Evolutionary conservation across 2,888 invertebrate genomes (phyloP).

Genomic region (Loripinus fragilis): DNA sequence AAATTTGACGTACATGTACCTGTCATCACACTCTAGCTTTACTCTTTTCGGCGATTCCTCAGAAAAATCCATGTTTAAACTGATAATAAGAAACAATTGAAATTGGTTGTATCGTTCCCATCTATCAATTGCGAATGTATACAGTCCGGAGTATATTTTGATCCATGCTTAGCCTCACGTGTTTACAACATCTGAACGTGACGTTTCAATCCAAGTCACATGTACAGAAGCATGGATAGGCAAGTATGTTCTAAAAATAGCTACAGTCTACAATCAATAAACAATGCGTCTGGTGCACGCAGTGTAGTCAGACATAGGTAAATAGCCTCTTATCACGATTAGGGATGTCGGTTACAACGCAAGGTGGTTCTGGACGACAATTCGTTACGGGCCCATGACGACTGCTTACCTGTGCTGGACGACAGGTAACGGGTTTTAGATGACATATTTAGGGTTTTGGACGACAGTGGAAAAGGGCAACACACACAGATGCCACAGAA

Average conservation of each 20-base stretch:
- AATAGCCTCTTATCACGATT: too few relatives aligned
- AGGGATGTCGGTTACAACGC: too few relatives aligned
- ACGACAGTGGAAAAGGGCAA: too few relatives aligned
- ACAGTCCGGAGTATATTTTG: neutral
- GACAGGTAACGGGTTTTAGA: too few relatives aligned
- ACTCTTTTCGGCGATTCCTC: constrained; percentile 5
- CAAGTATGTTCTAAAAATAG: constrained; percentile 45
- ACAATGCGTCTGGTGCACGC: constrained; percentile 16
- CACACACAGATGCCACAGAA: too few relatives aligned
- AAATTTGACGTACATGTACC: neutral
- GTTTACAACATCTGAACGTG: constrained; percentile 11
- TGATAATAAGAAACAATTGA: neutral
- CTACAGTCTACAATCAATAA: neutral
- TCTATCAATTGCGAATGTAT: neutral
- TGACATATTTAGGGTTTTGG: too few relatives aligned
- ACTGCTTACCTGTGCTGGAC: too few relatives aligned
- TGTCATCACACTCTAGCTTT: neutral
- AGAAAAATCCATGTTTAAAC: constrained; percentile 13
- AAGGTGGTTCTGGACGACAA: too few relatives aligned
- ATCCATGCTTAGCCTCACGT: constrained; percentile 35
- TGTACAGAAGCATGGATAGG: constrained; percentile 46
- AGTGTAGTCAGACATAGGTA: neutral
- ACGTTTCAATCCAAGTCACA: constrained; percentile 37
- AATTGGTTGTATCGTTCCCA: neutral
- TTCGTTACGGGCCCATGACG: too few relatives aligned